Evolutionary conservation across 2,797 vertebrate genomes (phyloP).

Genomic region (Cheirogaleus major): DNA sequence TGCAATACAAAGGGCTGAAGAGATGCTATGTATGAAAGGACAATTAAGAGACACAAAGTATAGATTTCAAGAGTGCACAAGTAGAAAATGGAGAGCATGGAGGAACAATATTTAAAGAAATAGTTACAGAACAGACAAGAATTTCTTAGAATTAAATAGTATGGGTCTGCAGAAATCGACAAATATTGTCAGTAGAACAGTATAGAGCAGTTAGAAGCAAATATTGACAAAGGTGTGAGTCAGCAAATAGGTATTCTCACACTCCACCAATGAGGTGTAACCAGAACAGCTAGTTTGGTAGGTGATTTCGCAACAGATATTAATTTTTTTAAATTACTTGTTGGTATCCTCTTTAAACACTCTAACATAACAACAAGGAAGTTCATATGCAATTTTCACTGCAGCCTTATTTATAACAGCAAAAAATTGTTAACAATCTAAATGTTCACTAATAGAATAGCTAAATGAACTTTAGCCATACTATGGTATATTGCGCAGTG

Average conservation of each 20-base stretch:
- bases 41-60: not conserved
- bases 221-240: not conserved
- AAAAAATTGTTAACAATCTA: not conserved
- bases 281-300: not conserved
- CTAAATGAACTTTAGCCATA: not conserved
- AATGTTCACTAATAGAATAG: not conserved
- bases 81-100: not conserved
- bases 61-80: not conserved
- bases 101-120: not conserved
- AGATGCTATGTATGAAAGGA: not conserved
- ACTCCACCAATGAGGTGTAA: fast-evolving
- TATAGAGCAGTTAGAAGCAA: not conserved
- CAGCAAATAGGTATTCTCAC: not conserved
- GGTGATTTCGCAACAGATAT: not conserved
- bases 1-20: too few species aligned
- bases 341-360: not conserved
- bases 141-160: not conserved
- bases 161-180: not conserved
- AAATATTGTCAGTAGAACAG: not conserved
- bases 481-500: not conserved
- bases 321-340: not conserved
- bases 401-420: not conserved
- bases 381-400: not conserved
- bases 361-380: not conserved
- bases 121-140: not conserved